Evolutionary conservation across 1,140 invertebrate genomes (phyloP), one percentile per base, ranked within the genome.

Genomic region (Meloidogyne floridensis): DNA sequence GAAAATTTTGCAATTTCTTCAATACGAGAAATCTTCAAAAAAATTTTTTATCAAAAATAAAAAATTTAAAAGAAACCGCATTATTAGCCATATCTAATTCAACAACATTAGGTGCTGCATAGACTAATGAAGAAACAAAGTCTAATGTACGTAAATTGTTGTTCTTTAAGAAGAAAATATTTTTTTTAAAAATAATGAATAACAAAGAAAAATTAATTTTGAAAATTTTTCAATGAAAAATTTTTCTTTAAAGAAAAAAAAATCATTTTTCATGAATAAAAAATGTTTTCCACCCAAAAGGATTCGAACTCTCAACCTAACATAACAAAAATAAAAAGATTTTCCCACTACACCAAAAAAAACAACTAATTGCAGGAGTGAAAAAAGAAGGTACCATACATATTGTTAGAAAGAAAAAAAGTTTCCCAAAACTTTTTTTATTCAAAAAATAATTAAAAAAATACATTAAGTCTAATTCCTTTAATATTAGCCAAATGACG

Each of bases 21-120:
- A 10, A 85, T 77, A 15, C 75, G 76, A 10, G 83, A 75, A 51
- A 84, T 73, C 83, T 84, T 65, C 13, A 81, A 69, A 81, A 65
- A 76, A 11, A 3, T 18, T 8, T 47, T 32, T 32, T 32, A 32
- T 18, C 7, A 76, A 84, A 84, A 15, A 9, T 75, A 47, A 81
- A 81, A 83, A n/a, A 7, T 32, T 59, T 15, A n/a, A 56, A 77
- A 84, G 73, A 6, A 54, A 85, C 80, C 32, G 86, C 70, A 81
- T 85, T 85, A 32, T 82, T 80, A 15, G 84, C 83, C 9, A 85
- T 20, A 70, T 85, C 84, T 20, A 85, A 77, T 71, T 85, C 80
- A n/a, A 74, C 75, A 32, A 85, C 84, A 53, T 80, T 70, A 51
- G 84, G 84, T n/a, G 77, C 78, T 10, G 80, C 84, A 56, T 71